phyloP scores from a whole-genome alignment of 2,888 invertebrate genomes.

The Gerris lacustris region DNA sequence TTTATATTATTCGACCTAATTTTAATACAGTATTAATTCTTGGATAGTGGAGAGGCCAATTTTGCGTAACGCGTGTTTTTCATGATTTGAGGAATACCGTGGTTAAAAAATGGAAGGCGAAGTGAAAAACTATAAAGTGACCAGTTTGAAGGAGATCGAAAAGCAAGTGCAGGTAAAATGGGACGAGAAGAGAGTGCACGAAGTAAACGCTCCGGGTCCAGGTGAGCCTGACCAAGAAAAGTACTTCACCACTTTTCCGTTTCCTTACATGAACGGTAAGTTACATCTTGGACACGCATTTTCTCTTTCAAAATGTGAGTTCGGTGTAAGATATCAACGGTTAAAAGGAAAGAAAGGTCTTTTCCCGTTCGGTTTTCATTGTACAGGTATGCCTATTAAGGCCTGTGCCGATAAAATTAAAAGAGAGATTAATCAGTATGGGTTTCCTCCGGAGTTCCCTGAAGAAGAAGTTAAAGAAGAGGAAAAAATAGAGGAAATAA shows the following conservation, averaged over 20 bases:
- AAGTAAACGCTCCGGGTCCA: conserved; percentile 60
- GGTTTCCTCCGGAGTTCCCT: conserved; percentile 86
- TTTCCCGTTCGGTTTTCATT: conserved; percentile 97
- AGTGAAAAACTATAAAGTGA: conserved; percentile 7
- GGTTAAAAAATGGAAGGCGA: background rate
- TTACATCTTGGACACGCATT: conserved; percentile 96
- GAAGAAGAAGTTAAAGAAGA: conserved; percentile 39
- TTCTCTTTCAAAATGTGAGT: conserved; percentile 95
- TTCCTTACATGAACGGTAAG: conserved; percentile 98
- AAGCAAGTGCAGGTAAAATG: conserved; percentile 71
- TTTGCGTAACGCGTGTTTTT: too few species aligned
- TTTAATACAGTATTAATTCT: too few species aligned
- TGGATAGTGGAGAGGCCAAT: too few species aligned
- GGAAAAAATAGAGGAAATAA: conserved; percentile 38
- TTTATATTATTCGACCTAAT: too few species aligned
- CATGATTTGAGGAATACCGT: too few species aligned
- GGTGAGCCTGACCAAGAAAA: conserved; percentile 53
- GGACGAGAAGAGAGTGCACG: conserved; percentile 67
- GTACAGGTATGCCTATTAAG: conserved; percentile 99
- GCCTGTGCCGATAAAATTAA: conserved; percentile 96
- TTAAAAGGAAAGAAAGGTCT: conserved; percentile 79
- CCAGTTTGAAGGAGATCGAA: conserved; percentile 67
- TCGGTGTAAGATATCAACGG: conserved; percentile 82
- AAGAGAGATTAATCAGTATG: conserved; percentile 81
- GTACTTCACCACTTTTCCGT: conserved; percentile 90